These are phyloP conservation scores for Promerops cafer DNA, from an alignment of 2,113 vertebrate species.

Conservation along the genomic window DNA sequence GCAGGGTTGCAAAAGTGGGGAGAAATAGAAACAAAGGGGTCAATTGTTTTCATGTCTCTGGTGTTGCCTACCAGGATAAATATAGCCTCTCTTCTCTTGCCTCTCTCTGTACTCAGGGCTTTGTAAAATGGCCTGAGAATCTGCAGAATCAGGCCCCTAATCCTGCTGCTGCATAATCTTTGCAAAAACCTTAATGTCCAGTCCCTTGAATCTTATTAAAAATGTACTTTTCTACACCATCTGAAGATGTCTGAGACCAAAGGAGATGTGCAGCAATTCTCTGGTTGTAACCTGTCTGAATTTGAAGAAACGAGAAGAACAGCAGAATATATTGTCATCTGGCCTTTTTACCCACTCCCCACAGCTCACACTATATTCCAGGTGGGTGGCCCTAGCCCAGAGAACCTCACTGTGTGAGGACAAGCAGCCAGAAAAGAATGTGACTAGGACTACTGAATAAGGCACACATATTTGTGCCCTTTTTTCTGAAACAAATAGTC, in stretches of 20 bases:
- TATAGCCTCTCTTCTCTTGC: not conserved
- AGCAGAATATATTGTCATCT: not conserved
- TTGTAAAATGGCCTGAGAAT: not conserved
- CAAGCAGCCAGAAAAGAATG: not conserved
- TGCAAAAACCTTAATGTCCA: not conserved
- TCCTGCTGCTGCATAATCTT: not conserved
- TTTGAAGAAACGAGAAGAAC: not conserved
- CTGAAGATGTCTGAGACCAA: not conserved
- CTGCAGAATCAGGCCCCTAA: not conserved
- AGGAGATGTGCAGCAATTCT: not conserved
- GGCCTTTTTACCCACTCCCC: not conserved
- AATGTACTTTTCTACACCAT: not conserved
- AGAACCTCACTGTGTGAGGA: not conserved
- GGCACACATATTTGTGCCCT: not conserved
- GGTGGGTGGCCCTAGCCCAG: not conserved
- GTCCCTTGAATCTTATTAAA: not conserved
- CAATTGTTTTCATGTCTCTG: slow-evolving; percentile 34
- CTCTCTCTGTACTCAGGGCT: not conserved
- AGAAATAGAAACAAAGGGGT: slow-evolving; percentile 56
- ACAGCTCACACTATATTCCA: not conserved
- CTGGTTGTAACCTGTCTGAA: not conserved
- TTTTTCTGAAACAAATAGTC: not conserved
- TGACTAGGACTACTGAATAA: not conserved
- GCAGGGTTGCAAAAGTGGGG: slow-evolving; percentile 37
- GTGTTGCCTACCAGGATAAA: slow-evolving; percentile 21